These are phyloP conservation scores for Thecocarcelia acutangulata DNA, from an alignment of 2,888 invertebrate species.

Conservation along the genomic window DNA sequence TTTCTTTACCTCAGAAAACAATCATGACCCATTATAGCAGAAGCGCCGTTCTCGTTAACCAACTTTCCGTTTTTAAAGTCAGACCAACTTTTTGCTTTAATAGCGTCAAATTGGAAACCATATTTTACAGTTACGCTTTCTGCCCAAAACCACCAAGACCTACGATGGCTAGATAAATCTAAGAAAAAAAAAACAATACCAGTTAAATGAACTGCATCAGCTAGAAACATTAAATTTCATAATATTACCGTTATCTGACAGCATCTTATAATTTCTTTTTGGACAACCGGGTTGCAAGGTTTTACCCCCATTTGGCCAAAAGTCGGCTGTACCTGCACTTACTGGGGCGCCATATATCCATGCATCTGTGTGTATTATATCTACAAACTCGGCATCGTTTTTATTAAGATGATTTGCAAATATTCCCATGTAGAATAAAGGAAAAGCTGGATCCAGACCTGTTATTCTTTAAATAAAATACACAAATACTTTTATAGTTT, in stretches of 20 bases:
- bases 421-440: constrained; percentile 82
- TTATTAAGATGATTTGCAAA: constrained; percentile 81
- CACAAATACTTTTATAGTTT: not conserved
- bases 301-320: constrained; percentile 85
- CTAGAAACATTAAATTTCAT: not conserved
- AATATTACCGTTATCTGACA: constrained; percentile 78
- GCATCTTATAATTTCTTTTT: constrained; percentile 78
- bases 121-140: constrained; percentile 82
- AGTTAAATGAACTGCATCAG: not conserved
- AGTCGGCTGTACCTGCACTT: constrained; percentile 84
- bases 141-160: constrained; percentile 85
- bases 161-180: constrained; percentile 85
- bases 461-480: constrained; percentile 81
- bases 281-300: constrained; percentile 85
- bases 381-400: constrained; percentile 84
- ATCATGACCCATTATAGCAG: constrained; percentile 79
- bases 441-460: constrained; percentile 85
- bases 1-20: constrained; percentile 76
- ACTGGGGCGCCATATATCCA: constrained; percentile 84
- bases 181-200: constrained; percentile 5
- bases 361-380: constrained; percentile 87
- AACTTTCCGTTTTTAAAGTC: constrained; percentile 82
- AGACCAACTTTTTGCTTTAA: constrained; percentile 83
- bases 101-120: constrained; percentile 82
- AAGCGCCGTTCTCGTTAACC: constrained; percentile 65